Evolutionary conservation across 2,797 vertebrate species (phyloP), one percentile per base, ranked within the genome.

Genomic region (Muscicapa comitata): DNA sequence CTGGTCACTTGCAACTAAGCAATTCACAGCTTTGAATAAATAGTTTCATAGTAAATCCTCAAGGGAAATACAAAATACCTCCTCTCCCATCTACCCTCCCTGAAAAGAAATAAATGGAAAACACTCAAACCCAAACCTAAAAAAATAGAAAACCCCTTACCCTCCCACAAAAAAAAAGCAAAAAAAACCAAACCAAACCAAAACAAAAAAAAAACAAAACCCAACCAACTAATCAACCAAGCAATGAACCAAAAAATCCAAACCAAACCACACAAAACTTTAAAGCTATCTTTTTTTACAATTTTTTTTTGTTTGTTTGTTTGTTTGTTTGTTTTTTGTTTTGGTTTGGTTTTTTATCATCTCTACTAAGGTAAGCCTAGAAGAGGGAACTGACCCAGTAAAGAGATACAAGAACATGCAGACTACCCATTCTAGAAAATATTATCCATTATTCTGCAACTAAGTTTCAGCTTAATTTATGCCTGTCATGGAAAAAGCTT

Each of bases 391-490:
- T 72, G 33, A 72, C 7, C 72, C 16, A 9, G 31, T 66, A 23
- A 72, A 67, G 35, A 87, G 31, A 29, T 37, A 31, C 42, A 51
- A 62, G 26, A 91, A 85, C 78, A 33, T 82, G 61, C 55, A 65
- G 53, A 53, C 24, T 86, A 19, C 38, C 59, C 23, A 16, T 88
- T 78, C 68, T 85, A 47, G 38, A 88, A 95, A 86, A 63, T 18
- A 50, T 90, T 86, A 84, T 90, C 59, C 50, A 47, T 80, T 96
- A 94, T 94, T 96, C 92, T 94, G 87, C 48, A 94, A 61, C 68
- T 76, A 75, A 96, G 42, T 90, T 97, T 96, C 93, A 96, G 92
- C 77, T 95, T 96, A 97, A 97, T 98, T 97, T 97, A 97, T 97
- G 95, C 85, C 62, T 97, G 95, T 96, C 96, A 96, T 97, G 94